These are phyloP conservation scores for Drosophila limbata DNA, from an alignment of 2,888 invertebrate species.

Conservation along the genomic window DNA sequence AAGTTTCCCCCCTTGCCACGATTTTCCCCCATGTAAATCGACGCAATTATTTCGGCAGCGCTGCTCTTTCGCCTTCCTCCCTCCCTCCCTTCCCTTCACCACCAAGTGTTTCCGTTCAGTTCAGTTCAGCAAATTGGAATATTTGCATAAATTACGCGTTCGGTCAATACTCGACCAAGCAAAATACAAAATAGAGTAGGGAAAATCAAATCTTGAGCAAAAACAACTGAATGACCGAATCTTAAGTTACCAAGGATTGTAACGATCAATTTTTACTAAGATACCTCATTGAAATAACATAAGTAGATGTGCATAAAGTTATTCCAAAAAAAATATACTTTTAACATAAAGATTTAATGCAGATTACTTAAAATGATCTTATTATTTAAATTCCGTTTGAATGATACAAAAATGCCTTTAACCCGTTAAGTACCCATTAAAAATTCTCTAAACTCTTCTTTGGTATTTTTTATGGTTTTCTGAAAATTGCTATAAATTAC, in stretches of 20 bases:
- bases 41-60: slow-evolving; percentile 72
- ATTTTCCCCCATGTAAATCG: slow-evolving; percentile 66
- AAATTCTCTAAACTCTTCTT: too few relatives aligned
- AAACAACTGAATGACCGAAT: neutral
- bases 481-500: too few relatives aligned
- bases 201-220: neutral
- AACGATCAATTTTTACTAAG: too few relatives aligned
- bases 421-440: too few relatives aligned
- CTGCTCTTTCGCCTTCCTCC: slow-evolving; percentile 15
- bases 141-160: slow-evolving; percentile 65
- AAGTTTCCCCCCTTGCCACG: neutral
- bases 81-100: slow-evolving; percentile 2
- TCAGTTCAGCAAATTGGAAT: slow-evolving; percentile 60
- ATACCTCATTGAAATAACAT: too few relatives aligned
- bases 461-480: too few relatives aligned
- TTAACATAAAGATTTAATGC: too few relatives aligned
- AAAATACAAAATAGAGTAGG: slow-evolving; percentile 5
- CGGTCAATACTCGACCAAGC: slow-evolving; percentile 44
- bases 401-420: too few relatives aligned
- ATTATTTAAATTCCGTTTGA: too few relatives aligned
- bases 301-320: too few relatives aligned
- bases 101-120: slow-evolving; percentile 38
- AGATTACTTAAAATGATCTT: too few relatives aligned
- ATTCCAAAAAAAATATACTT: too few relatives aligned
- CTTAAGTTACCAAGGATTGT: neutral